A percentile compares a stretch with the other conserved stretches of the same genome.
Conservation (phyloP, 1,140 invertebrate species). For the Eubasilissa regina region DNA sequence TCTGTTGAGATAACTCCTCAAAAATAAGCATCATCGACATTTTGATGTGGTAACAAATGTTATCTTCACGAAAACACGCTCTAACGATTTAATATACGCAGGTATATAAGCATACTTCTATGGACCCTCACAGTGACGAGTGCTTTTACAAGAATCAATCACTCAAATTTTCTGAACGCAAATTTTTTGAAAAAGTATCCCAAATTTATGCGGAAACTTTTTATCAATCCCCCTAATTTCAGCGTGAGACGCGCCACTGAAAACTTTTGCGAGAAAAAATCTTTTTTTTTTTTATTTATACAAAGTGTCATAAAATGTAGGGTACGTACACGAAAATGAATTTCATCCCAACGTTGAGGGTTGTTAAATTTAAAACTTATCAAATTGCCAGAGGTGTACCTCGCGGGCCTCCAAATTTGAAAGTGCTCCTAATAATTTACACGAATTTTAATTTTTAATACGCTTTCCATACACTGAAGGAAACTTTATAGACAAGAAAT, state of each 20-base stretch:
- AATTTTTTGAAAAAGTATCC: not conserved
- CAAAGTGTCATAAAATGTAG: conserved; percentile 8
- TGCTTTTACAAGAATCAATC: not conserved
- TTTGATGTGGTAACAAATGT: too few relatives aligned
- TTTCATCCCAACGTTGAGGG: conserved; percentile 1
- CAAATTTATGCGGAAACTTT: conserved; percentile 3
- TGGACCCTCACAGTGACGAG: not conserved
- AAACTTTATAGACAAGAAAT: too few relatives aligned
- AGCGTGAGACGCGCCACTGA: not conserved
- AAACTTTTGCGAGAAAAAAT: not conserved
- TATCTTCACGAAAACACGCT: too few relatives aligned
- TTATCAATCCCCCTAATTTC: conserved; percentile 23
- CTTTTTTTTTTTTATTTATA: conserved; percentile 13
- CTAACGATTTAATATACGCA: too few relatives aligned
- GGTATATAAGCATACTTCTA: too few relatives aligned
- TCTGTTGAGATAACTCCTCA: too few relatives aligned
- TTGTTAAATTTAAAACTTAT: not conserved
- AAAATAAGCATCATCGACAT: too few relatives aligned
- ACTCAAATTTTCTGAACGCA: not conserved
- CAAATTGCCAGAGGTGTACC: not conserved
- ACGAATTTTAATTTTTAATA: too few relatives aligned
- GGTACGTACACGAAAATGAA: conserved; percentile 11
- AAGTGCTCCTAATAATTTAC: too few relatives aligned
- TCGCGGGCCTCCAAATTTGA: too few relatives aligned
- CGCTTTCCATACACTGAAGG: too few relatives aligned